phyloP scores from a whole-genome alignment of 2,797 vertebrate genomes.

The Sparidentex hasta region DNA sequence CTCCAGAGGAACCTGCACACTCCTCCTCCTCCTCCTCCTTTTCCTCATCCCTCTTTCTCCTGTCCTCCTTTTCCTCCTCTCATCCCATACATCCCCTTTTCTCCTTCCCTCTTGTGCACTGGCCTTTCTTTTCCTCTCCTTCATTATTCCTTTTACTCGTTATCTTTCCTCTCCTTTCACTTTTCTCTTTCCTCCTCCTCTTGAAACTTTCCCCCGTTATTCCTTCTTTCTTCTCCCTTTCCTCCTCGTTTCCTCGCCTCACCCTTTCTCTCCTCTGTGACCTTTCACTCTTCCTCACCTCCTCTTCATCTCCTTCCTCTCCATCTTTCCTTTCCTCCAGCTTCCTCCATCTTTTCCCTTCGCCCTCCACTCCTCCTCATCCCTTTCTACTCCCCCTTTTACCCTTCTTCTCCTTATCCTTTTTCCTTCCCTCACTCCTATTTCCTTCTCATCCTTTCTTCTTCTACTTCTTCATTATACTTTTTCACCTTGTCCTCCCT shows the following conservation, averaged over 20 bases:
- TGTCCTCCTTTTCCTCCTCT: slow-evolving; percentile 28
- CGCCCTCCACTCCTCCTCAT: too few relatives aligned
- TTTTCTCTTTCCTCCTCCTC: not conserved
- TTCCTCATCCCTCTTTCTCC: not conserved
- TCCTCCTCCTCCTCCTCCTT: slow-evolving; percentile 22
- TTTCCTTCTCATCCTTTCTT: too few relatives aligned
- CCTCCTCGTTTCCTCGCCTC: not conserved
- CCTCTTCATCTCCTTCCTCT: not conserved
- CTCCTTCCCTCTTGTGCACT: not conserved
- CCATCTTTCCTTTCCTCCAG: not conserved
- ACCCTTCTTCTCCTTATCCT: too few relatives aligned
- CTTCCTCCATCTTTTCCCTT: too few relatives aligned
- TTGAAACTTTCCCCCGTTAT: not conserved
- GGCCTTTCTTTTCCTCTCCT: not conserved
- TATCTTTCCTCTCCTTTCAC: not conserved
- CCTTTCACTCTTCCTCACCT: too few relatives aligned
- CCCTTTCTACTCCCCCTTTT: too few relatives aligned
- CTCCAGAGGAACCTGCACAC: slow-evolving; percentile 39
- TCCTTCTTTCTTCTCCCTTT: not conserved
- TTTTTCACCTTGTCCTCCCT: not conserved
- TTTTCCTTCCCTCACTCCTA: too few relatives aligned
- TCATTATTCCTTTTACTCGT: not conserved
- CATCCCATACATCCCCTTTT: not conserved
- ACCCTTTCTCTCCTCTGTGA: not conserved
- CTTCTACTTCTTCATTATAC: not conserved